phyloP scores from a whole-genome alignment of 2,888 invertebrate genomes.

The Litoditis marina region DNA sequence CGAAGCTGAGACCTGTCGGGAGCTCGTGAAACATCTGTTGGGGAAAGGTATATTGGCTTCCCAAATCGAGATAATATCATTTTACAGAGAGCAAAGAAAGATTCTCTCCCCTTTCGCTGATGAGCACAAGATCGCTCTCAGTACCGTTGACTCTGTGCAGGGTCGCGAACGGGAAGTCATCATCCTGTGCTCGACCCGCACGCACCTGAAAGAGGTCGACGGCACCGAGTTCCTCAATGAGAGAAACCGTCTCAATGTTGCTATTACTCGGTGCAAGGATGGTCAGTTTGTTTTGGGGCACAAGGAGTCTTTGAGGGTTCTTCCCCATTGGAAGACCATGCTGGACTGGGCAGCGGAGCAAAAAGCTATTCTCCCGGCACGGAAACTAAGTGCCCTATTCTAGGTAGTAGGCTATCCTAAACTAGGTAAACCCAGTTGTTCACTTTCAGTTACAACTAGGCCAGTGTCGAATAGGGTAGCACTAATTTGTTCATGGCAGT shows the following conservation, averaged over 20 bases:
- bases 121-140: not conserved
- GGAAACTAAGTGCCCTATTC: too few relatives aligned
- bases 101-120: too few relatives aligned
- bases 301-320: not conserved
- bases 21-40: not conserved
- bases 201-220: constrained; percentile 10
- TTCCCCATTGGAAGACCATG: not conserved
- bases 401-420: too few relatives aligned
- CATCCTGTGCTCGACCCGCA: constrained; percentile 16
- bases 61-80: constrained; percentile 12
- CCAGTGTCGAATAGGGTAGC: too few relatives aligned
- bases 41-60: not conserved
- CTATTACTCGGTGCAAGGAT: constrained; percentile 15
- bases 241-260: constrained; percentile 17
- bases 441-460: not conserved
- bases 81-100: constrained; percentile 21
- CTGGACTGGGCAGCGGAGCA: not conserved
- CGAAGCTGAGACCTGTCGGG: not conserved
- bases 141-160: constrained; percentile 15
- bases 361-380: too few relatives aligned
- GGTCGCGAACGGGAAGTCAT: constrained; percentile 20
- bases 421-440: not conserved
- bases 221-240: constrained; percentile 12
- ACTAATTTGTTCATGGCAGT: too few relatives aligned
- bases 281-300: constrained; percentile 17